Conservation (phyloP, 2,113 vertebrate genomes). For the Aramus guarauna region DNA sequence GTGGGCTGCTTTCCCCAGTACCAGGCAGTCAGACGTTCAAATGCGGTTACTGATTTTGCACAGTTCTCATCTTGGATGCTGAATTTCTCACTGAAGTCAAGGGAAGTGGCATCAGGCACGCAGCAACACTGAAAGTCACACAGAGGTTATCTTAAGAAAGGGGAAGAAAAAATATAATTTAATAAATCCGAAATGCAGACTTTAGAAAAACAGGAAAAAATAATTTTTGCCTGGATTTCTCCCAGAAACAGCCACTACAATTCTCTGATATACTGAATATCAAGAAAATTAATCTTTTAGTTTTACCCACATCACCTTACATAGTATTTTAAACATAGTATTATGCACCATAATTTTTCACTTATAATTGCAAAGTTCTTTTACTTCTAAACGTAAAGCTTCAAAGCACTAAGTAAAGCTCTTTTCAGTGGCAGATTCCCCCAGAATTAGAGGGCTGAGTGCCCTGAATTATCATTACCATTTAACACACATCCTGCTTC, state of each 20-base stretch:
- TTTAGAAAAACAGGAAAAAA: background rate
- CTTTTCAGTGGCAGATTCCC: background rate
- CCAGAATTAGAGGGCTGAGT: background rate
- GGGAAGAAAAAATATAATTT: background rate
- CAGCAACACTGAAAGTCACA: background rate
- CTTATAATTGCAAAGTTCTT: background rate
- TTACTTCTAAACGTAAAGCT: background rate
- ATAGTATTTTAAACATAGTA: background rate
- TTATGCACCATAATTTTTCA: background rate
- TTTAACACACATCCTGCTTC: background rate
- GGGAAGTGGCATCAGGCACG: background rate
- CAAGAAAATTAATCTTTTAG: background rate
- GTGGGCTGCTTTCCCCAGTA: background rate
- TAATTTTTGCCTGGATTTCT: background rate
- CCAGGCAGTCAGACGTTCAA: background rate
- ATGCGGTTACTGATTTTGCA: background rate
- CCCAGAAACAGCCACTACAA: background rate
- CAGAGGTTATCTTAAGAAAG: background rate
- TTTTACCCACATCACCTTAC: background rate
- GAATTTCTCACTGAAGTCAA: background rate
- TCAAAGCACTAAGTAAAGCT: background rate
- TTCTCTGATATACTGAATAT: background rate
- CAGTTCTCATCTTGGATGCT: background rate
- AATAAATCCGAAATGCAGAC: background rate
- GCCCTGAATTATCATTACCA: background rate